Evolutionary conservation across 2,113 vertebrate species (phyloP), one percentile per base, ranked within the genome.

Genomic region (Oryzias woworae): DNA sequence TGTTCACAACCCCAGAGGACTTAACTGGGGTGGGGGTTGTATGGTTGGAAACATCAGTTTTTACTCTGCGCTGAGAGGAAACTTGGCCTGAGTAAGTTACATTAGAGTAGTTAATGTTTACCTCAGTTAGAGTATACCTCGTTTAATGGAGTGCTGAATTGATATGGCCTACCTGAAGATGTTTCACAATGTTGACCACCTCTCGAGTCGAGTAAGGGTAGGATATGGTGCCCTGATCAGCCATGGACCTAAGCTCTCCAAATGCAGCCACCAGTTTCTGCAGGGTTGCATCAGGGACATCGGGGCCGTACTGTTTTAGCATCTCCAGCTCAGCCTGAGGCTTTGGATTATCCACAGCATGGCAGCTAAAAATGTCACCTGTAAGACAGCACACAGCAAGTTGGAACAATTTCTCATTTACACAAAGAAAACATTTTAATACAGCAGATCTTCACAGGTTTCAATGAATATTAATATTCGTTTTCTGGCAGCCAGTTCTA

Each of bases 361-460:
- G 97, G 80, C 97, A 99, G 91, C 96, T 97, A 73, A 99, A 99
- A 60, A 98, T 98, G 78, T 98, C 97, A 14, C 97, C 97, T 99
- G 66, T 26, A 8, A 58, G 28, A 1, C 31, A 7, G 54, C 15
- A 59, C 36, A 55, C 8, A 58, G 17, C n/a, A 18, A 14, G 44
- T 55, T 23, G 15, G 16, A 23, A 20, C 13, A 3, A 44, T 44
- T 5, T 18, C 23, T 43, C 5, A 14, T 55, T 28, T 55, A 44
- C 42, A 47, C 36, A 28, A 6, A 28, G 26, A 28, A 28, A 4
- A 28, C 7, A 36, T 36, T 36, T 26, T 26, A 26, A 26, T 26
- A 26, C 26, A 20, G 20, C 26, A 28, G 26, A 28, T 28, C 26
- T 6, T 28, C 1, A 7, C 31, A 10, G 31, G 2, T 36, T 10